phyloP scores from a whole-genome alignment of 2,797 vertebrate genomes.

The Neosilurus mollespiculum region DNA sequence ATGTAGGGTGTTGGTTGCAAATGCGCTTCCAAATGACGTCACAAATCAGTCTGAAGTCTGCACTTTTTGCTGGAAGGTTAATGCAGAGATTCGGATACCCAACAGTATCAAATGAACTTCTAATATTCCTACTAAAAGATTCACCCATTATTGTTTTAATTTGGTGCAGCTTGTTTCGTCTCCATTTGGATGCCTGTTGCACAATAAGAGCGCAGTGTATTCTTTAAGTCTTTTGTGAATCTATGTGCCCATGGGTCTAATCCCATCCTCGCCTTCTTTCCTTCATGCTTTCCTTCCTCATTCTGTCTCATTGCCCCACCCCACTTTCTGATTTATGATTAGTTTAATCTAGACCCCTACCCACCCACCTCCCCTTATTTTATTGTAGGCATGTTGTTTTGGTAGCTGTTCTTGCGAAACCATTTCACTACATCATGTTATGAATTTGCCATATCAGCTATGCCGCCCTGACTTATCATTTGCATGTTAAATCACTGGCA shows the following conservation, averaged over 20 bases:
- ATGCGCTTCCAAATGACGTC: neutral
- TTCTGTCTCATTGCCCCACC: slow-evolving; percentile 6
- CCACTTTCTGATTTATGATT: slow-evolving; percentile 8
- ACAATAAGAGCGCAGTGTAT: neutral
- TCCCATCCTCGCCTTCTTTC: slow-evolving; percentile 34
- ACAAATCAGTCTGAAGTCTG: neutral
- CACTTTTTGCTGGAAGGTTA: slow-evolving; percentile 4
- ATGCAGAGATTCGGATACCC: neutral
- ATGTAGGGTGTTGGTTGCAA: neutral
- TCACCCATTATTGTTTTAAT: neutral
- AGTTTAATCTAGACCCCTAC: neutral
- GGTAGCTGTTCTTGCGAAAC: slow-evolving; percentile 13
- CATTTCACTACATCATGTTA: neutral
- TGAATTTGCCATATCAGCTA: neutral
- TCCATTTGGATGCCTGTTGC: neutral
- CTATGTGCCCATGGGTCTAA: slow-evolving; percentile 12
- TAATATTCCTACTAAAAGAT: neutral
- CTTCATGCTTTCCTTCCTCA: slow-evolving; percentile 24
- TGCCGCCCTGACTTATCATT: slow-evolving; percentile 50
- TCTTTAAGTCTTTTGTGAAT: neutral
- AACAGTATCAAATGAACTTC: neutral
- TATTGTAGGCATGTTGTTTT: neutral
- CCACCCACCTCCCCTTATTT: neutral
- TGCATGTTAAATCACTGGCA: neutral
- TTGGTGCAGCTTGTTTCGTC: neutral